Percentiles rank a stretch among this genome's conserved stretches.
Evolutionary conservation across 2,113 vertebrate species (phyloP).

Genomic region (Aviceda subcristata): DNA sequence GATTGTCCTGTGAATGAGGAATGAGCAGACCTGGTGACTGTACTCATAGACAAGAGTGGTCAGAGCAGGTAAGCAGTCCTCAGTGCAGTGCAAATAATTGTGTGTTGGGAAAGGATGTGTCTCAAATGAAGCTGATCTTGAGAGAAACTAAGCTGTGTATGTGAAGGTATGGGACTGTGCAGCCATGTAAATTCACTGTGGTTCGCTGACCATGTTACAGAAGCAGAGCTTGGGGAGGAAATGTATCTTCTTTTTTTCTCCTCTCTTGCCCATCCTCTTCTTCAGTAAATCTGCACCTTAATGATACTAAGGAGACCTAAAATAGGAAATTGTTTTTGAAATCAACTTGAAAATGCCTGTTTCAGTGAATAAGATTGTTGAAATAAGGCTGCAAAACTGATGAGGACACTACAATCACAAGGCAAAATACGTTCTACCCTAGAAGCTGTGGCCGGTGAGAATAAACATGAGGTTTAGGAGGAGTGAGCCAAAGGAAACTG

Average conservation of each 20-base stretch:
- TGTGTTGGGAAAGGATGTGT: not conserved
- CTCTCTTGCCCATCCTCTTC: not conserved
- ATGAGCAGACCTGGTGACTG: not conserved
- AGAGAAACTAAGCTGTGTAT: not conserved
- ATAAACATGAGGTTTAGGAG: not conserved
- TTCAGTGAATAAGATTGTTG: not conserved
- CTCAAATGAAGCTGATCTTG: not conserved
- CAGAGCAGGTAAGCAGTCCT: not conserved
- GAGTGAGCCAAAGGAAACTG: not conserved
- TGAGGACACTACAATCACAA: not conserved
- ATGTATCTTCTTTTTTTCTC: not conserved
- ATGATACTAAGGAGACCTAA: not conserved
- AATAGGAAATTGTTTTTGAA: not conserved
- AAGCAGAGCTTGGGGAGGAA: not conserved
- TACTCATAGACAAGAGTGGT: fast-evolving
- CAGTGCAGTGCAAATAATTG: not conserved
- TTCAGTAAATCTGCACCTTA: not conserved
- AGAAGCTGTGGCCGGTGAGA: not conserved
- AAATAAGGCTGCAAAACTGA: not conserved
- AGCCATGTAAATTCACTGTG: not conserved
- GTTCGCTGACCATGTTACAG: not conserved
- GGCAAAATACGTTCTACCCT: not conserved
- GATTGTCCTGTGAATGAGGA: not conserved
- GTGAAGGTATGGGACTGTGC: not conserved
- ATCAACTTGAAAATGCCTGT: not conserved